Percentiles rank a stretch among this genome's conserved stretches.
Conservation (phyloP, 2,113 vertebrate species). For the Sturnira hondurensis region DNA sequence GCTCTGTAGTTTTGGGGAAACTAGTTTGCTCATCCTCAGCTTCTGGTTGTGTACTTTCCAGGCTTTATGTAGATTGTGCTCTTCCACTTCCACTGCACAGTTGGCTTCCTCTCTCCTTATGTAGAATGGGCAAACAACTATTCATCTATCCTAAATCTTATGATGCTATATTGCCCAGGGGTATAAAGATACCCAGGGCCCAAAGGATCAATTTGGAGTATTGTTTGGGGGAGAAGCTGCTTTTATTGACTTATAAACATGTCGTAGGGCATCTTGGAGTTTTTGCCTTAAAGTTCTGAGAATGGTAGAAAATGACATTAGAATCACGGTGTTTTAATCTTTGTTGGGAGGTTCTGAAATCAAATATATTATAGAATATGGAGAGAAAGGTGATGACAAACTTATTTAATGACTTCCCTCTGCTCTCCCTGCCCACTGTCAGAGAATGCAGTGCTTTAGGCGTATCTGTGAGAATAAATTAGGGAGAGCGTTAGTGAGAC, state of each 20-base stretch:
- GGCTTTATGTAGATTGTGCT: neutral
- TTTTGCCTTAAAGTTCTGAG: neutral
- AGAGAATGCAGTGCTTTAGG: neutral
- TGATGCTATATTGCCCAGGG: neutral
- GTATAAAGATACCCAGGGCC: neutral
- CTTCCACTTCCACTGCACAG: neutral
- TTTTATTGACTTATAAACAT: neutral
- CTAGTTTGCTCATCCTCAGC: neutral
- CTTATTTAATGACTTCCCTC: neutral
- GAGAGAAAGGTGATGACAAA: neutral
- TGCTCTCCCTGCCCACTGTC: neutral
- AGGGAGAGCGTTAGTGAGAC: neutral
- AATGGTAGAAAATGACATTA: neutral
- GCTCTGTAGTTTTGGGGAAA: neutral
- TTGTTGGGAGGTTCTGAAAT: neutral
- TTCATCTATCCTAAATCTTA: neutral
- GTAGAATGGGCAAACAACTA: neutral
- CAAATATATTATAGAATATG: neutral
- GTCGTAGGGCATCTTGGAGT: neutral
- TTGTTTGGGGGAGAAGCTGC: neutral
- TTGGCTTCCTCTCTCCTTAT: neutral
- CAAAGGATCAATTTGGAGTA: neutral
- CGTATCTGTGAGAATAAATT: neutral
- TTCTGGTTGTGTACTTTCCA: neutral
- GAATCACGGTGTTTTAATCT: neutral